These are phyloP conservation scores for Pseudomyrmex flavicornis DNA, from an alignment of 1,140 invertebrate species.

Conservation along the genomic window DNA sequence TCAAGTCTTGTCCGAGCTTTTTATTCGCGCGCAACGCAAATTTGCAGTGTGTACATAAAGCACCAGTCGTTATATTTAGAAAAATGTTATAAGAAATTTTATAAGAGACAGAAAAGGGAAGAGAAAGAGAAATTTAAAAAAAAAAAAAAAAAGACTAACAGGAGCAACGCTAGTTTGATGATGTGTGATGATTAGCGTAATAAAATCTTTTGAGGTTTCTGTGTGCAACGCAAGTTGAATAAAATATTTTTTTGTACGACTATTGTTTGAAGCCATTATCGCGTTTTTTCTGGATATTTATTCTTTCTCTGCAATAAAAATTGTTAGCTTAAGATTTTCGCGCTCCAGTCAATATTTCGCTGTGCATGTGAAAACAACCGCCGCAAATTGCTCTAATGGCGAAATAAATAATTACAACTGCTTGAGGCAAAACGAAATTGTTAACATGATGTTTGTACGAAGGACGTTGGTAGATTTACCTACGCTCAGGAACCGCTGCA, in stretches of 20 bases:
- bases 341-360: neutral
- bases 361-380: neutral
- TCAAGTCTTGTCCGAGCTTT: neutral
- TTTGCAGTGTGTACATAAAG: neutral
- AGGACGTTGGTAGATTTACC: neutral
- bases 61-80: slow-evolving; percentile 10
- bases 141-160: too few relatives aligned
- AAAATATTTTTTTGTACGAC: neutral
- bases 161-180: neutral
- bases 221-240: neutral
- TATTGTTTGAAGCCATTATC: neutral
- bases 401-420: slow-evolving; percentile 1
- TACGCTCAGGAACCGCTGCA: neutral
- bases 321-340: neutral
- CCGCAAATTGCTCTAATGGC: slow-evolving; percentile 5
- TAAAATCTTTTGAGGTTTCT: slow-evolving; percentile 35
- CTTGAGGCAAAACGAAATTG: neutral
- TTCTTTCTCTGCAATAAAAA: neutral
- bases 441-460: slow-evolving; percentile 14
- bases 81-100: slow-evolving; percentile 2
- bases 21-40: too few relatives aligned
- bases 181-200: slow-evolving; percentile 4
- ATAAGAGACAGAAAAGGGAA: neutral
- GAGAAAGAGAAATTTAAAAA: neutral
- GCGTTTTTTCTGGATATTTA: neutral